Evolutionary conservation across 2,888 invertebrate species (phyloP).

Genomic region (Drosophila colorata): DNA sequence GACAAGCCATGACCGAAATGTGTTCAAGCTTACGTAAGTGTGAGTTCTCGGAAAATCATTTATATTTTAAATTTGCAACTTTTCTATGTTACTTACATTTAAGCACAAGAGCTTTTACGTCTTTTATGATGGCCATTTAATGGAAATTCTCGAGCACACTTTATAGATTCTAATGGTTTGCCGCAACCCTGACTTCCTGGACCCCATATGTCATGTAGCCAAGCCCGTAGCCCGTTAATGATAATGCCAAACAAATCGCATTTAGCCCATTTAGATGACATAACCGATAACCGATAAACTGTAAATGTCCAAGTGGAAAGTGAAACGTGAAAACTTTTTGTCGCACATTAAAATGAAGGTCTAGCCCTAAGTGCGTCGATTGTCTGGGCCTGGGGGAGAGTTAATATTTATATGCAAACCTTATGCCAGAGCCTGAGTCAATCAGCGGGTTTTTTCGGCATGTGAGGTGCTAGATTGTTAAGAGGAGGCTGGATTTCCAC

Average conservation of each 20-base stretch:
- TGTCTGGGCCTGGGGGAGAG: slow-evolving; percentile 44
- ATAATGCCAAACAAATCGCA: slow-evolving; percentile 68
- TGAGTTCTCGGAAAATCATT: too few relatives aligned
- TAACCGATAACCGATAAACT: slow-evolving; percentile 80
- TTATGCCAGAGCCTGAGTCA: slow-evolving; percentile 50
- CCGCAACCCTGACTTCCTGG: slow-evolving; percentile 18
- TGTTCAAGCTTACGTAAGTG: too few relatives aligned
- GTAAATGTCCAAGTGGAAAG: slow-evolving; percentile 64
- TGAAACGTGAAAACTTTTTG: slow-evolving; percentile 63
- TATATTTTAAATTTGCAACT: too few relatives aligned
- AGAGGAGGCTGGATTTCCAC: slow-evolving; percentile 48
- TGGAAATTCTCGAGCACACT: slow-evolving; percentile 9
- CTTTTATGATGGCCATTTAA: slow-evolving; percentile 2
- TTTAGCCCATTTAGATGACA: slow-evolving; percentile 76
- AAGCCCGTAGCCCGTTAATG: slow-evolving; percentile 35
- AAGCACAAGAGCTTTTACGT: not conserved
- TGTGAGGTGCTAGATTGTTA: slow-evolving; percentile 38
- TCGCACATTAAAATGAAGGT: slow-evolving; percentile 71
- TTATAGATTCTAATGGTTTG: slow-evolving; percentile 40
- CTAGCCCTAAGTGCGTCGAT: slow-evolving; percentile 47
- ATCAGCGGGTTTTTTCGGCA: slow-evolving; percentile 50
- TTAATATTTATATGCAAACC: slow-evolving; percentile 31
- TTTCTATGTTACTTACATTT: not conserved
- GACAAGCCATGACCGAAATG: too few relatives aligned
- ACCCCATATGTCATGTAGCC: slow-evolving; percentile 14